phyloP scores from a whole-genome alignment of 2,888 invertebrate genomes.

The Pyrocoelia pectoralis region DNA sequence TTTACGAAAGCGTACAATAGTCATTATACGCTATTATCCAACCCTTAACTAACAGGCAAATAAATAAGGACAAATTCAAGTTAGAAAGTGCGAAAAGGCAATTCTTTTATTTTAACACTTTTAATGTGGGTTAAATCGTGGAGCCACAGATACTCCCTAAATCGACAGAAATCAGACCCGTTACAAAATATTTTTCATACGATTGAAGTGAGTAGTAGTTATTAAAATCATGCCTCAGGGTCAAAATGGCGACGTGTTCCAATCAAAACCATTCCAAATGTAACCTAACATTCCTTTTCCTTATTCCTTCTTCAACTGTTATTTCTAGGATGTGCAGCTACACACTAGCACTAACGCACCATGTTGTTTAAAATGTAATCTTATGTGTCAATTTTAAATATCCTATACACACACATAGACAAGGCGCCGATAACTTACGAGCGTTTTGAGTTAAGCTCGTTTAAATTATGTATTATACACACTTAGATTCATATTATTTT shows the following conservation, averaged over 20 bases:
- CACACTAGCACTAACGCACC: conserved; percentile 45
- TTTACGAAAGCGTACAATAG: conserved; percentile 3
- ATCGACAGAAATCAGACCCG: conserved; percentile 27
- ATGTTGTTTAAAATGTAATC: conserved; percentile 32
- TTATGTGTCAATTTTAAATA: conserved; percentile 31
- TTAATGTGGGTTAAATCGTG: conserved; percentile 19
- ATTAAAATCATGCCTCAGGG: conserved; percentile 52
- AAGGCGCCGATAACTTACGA: conserved; percentile 6
- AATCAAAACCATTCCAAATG: conserved; percentile 31
- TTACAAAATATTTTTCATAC: conserved; percentile 37
- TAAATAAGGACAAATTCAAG: too few relatives aligned
- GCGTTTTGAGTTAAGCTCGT: neutral
- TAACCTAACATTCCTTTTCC: conserved; percentile 33
- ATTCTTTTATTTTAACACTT: too few relatives aligned
- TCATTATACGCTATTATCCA: neutral
- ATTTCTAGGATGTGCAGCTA: conserved; percentile 39
- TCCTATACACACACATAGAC: neutral
- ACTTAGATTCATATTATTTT: neutral
- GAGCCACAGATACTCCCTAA: too few relatives aligned
- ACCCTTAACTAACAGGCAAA: too few relatives aligned
- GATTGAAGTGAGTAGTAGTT: conserved; percentile 38
- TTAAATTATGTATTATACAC: neutral
- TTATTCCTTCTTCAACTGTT: conserved; percentile 24
- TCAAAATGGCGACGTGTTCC: conserved; percentile 49
- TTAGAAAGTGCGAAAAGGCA: too few relatives aligned